phyloP scores from a whole-genome alignment of 1,140 invertebrate genomes.

The Eupristina koningsbergeri region DNA sequence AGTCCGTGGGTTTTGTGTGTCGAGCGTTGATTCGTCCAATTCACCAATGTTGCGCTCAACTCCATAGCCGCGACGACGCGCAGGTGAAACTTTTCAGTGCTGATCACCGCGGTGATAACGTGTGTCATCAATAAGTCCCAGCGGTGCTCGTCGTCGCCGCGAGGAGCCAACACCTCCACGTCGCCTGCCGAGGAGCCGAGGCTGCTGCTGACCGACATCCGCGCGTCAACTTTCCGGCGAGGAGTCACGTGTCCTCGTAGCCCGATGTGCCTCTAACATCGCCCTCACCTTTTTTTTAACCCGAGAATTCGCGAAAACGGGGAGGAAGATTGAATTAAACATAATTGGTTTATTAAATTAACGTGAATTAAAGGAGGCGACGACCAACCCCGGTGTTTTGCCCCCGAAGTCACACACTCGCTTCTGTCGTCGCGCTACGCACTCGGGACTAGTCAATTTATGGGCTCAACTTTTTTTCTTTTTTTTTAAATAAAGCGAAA shows the following conservation, averaged over 20 bases:
- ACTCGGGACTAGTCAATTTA: background rate
- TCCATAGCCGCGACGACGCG: background rate
- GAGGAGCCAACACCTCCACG: background rate
- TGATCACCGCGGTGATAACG: background rate
- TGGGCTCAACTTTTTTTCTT: background rate
- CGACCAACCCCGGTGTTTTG: no score
- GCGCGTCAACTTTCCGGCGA: background rate
- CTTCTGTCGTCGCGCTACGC: background rate
- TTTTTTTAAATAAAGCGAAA: no score
- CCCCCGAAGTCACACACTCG: background rate
- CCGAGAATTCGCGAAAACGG: background rate
- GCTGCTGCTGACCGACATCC: no score
- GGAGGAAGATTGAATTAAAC: background rate
- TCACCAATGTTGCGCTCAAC: background rate
- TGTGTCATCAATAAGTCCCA: background rate
- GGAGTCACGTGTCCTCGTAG: background rate
- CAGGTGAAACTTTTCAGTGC: background rate
- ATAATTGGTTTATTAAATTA: no score
- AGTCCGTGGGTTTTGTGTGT: conserved; percentile 9
- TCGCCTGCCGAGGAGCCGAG: no score
- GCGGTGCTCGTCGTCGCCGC: background rate
- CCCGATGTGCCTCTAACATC: background rate
- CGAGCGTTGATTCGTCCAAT: conserved; percentile 4
- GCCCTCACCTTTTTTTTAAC: background rate
- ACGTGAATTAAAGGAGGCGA: background rate